Base-by-base conservation (phyloP, 2,888 invertebrate genomes). In the Drosophila rellima region DNA sequence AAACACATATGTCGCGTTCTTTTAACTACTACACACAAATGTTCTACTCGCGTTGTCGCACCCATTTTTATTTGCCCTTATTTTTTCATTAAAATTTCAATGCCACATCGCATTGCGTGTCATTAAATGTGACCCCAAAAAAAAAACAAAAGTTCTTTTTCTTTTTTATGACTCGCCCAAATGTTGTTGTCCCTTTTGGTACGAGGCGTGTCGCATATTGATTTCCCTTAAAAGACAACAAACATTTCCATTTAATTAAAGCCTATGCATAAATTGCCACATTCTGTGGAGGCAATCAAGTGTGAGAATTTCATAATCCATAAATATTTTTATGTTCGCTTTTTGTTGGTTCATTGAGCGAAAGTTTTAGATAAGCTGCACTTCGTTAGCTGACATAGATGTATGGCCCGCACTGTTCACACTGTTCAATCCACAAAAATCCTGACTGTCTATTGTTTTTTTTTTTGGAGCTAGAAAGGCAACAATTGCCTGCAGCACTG, bases 11-110 rank as follows among this genome's bases (percentile, higher is more conserved):
- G 40, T 29, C 31, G 45, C n/a, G 35, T 29, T 47, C 20, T 15
- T 31, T 18, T 59, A 18, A 31, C 35, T 42, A n/a, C n/a, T n/a
- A n/a, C n/a, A n/a, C n/a, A 13, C 39, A 54, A 1, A 11, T 44
- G 48, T 29, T 51, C 33, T 59, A 48, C 18, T 45, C 35, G 54
- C 23, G 5, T 42, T 42, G 55, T 47, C 75, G 62, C 79, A 63
- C 75, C 74, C 57, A 51, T 26, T 35, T 48, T 13, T 8, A 29
- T n/a, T n/a, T n/a, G n/a, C n/a, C n/a, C n/a, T n/a, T n/a, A n/a
- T n/a, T 3, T 40, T 26, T 45, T 40, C 74, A 74, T 78, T 62
- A 60, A 68, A 78, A 68, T 78, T 74, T 74, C 70, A 74, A 65
- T 62, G 66, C 40, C 73, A 57, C 35, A 42, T 11, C 33, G 64